Evolutionary conservation across 2,888 invertebrate species (phyloP).

Genomic region (Oxytorus armatus): DNA sequence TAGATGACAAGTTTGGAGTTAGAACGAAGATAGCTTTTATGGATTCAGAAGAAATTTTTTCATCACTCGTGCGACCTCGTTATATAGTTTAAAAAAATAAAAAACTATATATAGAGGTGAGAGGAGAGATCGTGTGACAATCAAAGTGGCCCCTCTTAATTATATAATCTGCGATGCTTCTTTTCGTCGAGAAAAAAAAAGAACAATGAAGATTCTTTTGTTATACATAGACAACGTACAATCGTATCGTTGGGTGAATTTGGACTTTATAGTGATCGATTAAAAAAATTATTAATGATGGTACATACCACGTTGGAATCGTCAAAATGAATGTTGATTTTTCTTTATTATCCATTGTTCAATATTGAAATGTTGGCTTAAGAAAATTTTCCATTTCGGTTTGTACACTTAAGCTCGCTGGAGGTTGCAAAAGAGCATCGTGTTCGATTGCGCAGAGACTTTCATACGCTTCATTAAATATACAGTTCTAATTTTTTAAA

Average conservation of each 20-base stretch:
- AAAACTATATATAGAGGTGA: conserved; percentile 14
- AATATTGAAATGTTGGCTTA: no score
- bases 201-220: neutral
- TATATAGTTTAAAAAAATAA: neutral
- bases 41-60: neutral
- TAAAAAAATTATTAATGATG: conserved; percentile 33
- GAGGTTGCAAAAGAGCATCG: conserved; percentile 21
- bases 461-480: neutral
- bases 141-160: conserved; percentile 32
- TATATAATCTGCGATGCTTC: neutral
- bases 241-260: neutral
- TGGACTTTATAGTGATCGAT: neutral
- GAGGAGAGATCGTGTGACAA: conserved; percentile 35
- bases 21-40: no score
- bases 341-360: neutral
- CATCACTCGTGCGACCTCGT: neutral
- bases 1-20: no score
- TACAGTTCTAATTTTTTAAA: neutral
- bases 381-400: neutral
- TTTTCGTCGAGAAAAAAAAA: neutral
- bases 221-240: neutral
- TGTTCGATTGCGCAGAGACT: neutral
- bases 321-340: neutral
- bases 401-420: conserved; percentile 45
- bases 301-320: conserved; percentile 15